Base-by-base conservation (phyloP, 1,140 invertebrate species). In the Caerostris darwini region DNA sequence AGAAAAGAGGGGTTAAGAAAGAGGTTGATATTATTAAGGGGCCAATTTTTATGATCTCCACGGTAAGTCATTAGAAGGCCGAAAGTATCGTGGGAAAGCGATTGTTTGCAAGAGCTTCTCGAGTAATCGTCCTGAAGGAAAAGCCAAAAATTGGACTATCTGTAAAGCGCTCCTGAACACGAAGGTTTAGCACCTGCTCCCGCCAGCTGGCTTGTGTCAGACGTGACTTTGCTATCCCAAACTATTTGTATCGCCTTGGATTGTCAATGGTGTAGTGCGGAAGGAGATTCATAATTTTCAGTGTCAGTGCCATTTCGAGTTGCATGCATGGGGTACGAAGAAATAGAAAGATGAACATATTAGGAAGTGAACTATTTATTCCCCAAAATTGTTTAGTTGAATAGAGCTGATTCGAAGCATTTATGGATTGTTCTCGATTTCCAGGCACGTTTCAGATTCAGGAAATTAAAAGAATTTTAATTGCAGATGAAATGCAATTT, bases 71-170 rank as follows among this genome's bases (percentile, higher is more conserved):
- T 93, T 93, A 88, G 59, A 17, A 53, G 54, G 8, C 85, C 85
- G 6, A 4, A 77, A 56, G 57, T 61, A 69, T 12, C 92, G 69
- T 94, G 92, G 92, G 92, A 94, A 91, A 94, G 17, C 92, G 85
- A 94, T 94, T 94, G 85, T 89, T 88, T 94, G 69, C 56, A 53
- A 71, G 56, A 6, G 71, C 34, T 64, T 61, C 82, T 82, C 53
- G 56, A 17, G 61, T 81, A 53, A 94, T 88, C 85, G 67, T 59
- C 59, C 8, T 3, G 50, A 93, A 54, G 64, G 83, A 92, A 92
- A 92, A 67, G 59, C 19, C 10, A 57, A 87, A 93, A 93, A 87
- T 87, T 59, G 53, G 61, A 67, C 34, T 87, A 77, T 93, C 67
- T 86, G 69, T 14, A 77, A 34, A 69, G 77, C 58, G 56, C 19